Evolutionary conservation across 2,797 vertebrate genomes (phyloP).

Genomic region (Pangasius macronema): DNA sequence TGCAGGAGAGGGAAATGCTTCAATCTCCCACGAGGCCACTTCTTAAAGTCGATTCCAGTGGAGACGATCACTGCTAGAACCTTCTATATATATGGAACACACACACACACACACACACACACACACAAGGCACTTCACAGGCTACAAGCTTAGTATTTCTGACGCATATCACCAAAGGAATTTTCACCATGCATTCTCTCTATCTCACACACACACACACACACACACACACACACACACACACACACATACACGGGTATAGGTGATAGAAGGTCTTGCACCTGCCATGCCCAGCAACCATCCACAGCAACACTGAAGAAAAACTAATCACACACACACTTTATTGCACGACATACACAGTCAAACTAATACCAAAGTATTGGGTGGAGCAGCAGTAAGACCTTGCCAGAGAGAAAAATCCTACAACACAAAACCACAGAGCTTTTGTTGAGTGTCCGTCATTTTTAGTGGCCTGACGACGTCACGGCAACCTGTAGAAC

Average conservation of each 20-base stretch:
- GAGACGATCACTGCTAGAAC: constrained; percentile 4
- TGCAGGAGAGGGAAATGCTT: constrained; percentile 46
- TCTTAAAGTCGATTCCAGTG: constrained; percentile 27
- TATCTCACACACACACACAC: neutral
- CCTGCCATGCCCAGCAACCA: constrained; percentile 22
- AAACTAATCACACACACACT: neutral
- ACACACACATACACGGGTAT: neutral
- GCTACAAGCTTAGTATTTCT: neutral
- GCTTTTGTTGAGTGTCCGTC: neutral
- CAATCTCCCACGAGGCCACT: constrained; percentile 46
- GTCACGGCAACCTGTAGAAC: neutral
- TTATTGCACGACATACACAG: neutral
- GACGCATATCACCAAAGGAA: neutral
- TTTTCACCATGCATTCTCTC: neutral
- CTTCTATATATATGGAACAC: constrained; percentile 15
- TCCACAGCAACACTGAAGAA: constrained; percentile 23
- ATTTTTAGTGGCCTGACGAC: neutral
- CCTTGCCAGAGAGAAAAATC: constrained; percentile 2
- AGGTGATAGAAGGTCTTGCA: constrained; percentile 33
- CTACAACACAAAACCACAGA: constrained; percentile 1
- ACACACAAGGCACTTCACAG: neutral
- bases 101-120: constrained; percentile 10
- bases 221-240: constrained; percentile 19
- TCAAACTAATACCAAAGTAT: neutral
- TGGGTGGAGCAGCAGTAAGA: neutral